Evolutionary conservation across 2,888 invertebrate species (phyloP).

Genomic region (Escarpia spicata): DNA sequence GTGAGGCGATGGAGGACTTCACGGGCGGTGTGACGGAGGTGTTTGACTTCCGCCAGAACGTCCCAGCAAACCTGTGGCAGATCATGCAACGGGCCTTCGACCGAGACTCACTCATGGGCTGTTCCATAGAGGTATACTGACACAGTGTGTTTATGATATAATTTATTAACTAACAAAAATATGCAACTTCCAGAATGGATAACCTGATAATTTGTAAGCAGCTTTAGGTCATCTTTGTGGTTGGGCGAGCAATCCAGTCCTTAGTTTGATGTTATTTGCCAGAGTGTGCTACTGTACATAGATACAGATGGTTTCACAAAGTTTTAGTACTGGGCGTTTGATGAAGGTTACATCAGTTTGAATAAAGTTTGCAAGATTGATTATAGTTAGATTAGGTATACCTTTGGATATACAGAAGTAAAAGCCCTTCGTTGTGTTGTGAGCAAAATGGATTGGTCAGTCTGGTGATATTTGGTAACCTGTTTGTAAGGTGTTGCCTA

Average conservation of each 20-base stretch:
- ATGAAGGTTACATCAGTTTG: too few relatives aligned
- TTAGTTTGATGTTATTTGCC: too few relatives aligned
- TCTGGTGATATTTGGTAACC: neutral
- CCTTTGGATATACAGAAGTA: neutral
- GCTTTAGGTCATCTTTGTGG: too few relatives aligned
- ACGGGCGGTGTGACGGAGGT: constrained; percentile 71
- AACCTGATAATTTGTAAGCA: too few relatives aligned
- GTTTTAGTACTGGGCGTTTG: too few relatives aligned
- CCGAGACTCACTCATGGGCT: constrained; percentile 91
- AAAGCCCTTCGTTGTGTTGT: neutral
- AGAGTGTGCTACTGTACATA: too few relatives aligned
- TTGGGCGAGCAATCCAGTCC: too few relatives aligned
- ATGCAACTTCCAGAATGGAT: neutral
- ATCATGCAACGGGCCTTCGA: constrained; percentile 83
- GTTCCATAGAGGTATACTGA: constrained; percentile 80
- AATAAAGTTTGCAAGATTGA: too few relatives aligned
- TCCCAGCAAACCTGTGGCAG: constrained; percentile 54
- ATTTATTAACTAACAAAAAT: constrained; percentile 77
- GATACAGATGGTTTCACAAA: too few relatives aligned
- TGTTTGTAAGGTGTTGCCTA: constrained; percentile 30
- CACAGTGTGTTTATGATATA: constrained; percentile 74
- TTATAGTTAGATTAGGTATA: neutral
- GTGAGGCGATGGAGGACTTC: constrained; percentile 99
- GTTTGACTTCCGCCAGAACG: constrained; percentile 53
- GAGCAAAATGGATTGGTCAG: neutral